Evolutionary conservation across 2,888 invertebrate species (phyloP), one percentile per base, ranked within the genome.

Genomic region (Acrobasis consociella): DNA sequence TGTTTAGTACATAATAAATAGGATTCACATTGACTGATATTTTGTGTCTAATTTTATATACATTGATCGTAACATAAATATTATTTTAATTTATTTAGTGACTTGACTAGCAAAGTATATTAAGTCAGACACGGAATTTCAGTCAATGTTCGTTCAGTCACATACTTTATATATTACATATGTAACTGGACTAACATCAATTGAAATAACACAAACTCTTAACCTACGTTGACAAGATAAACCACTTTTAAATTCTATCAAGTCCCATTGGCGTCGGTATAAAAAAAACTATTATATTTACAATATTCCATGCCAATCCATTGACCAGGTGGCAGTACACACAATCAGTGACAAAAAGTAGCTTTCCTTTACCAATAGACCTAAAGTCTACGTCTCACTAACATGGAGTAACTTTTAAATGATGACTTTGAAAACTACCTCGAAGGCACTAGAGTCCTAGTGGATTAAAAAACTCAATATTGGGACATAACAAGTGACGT

Each of bases 391-490:
- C 71, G 68, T 78, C 72, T 89, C 87, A 89, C 89, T 89, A 89
- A 88, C 87, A 86, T 76, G 80, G 88, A 89, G 86, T 74, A 85
- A 86, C 82, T 77, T 76, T 72, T 63, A 67, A 59, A 67, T 67
- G 64, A 66, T 67, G 66, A 71, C 64, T 67, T 68, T 69, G 71
- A 31, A 76, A 75, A 72, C 70, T 76, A 80, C 73, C 56, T 79
- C 75, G 85, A 91, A 91, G 91, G 91, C 91, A 91, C 91, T 89
- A 91, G 87, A 82, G 75, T 78, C 71, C 91, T 91, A 90, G 88
- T 87, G 89, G 76, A 72, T 77, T 74, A 70, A 59, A 17, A 60
- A 17, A 55, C 38, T 49, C 55, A 53, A 61, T 42, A 10, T 62
- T 15, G 42, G 49, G 51, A 56, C 49, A 56, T 37, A 60, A 58